Evolutionary conservation across 2,113 vertebrate genomes (phyloP).

Genomic region (Coptodon bakossiorum): DNA sequence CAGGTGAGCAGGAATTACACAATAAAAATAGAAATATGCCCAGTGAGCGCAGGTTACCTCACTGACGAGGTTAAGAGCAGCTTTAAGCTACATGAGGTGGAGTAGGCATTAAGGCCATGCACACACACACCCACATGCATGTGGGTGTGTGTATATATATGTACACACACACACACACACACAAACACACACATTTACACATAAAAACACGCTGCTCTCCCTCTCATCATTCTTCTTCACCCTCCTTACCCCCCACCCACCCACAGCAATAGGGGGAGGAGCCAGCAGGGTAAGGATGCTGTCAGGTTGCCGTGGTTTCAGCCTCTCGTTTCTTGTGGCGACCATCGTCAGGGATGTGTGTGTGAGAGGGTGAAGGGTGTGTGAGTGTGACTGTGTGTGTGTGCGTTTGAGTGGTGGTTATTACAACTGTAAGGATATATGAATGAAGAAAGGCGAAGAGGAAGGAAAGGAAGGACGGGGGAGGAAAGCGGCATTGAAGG

Average conservation of each 20-base stretch:
- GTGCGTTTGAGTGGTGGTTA: not conserved
- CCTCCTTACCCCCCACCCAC: not conserved
- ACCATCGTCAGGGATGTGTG: not conserved
- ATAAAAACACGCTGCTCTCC: not conserved
- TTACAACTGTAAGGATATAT: constrained; percentile 14
- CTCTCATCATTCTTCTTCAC: not conserved
- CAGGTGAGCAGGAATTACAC: not conserved
- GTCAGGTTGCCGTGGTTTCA: constrained; percentile 65
- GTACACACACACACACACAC: too few relatives aligned
- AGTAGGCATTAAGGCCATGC: not conserved
- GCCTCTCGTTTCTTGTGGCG: constrained; percentile 16
- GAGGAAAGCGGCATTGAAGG: not conserved
- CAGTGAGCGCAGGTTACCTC: not conserved
- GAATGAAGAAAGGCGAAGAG: not conserved
- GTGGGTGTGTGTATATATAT: too few relatives aligned
- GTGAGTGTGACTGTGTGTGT: not conserved
- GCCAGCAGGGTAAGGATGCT: constrained; percentile 36
- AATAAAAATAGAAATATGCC: not conserved
- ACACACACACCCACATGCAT: too few relatives aligned
- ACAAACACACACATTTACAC: not conserved
- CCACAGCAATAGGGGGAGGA: constrained; percentile 32
- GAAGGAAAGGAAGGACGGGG: not conserved
- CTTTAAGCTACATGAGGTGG: not conserved
- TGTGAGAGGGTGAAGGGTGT: not conserved
- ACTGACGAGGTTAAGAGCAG: not conserved